These are phyloP conservation scores for Seriola aureovittata DNA, from an alignment of 2,113 vertebrate species.

Conservation along the genomic window DNA sequence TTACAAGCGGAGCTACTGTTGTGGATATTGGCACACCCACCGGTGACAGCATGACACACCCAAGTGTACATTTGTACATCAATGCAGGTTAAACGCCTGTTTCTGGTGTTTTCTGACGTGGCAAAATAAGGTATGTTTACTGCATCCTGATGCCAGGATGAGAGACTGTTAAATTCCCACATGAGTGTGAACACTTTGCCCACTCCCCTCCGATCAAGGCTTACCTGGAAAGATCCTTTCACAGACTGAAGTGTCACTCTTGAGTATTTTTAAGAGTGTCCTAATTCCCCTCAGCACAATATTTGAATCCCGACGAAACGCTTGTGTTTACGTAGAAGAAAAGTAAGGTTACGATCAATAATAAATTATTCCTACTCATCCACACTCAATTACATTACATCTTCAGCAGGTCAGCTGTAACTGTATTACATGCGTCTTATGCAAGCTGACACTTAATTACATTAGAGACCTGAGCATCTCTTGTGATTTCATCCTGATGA, in stretches of 20 bases:
- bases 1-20: not conserved
- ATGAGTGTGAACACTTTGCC: not conserved
- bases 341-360: not conserved
- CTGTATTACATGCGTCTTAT: slow-evolving; percentile 33
- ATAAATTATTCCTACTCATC: slow-evolving; percentile 24
- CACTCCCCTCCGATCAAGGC: not conserved
- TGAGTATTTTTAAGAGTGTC: not conserved
- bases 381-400: slow-evolving; percentile 18
- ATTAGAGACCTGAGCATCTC: slow-evolving; percentile 49
- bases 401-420: slow-evolving; percentile 47
- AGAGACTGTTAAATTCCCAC: not conserved
- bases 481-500: slow-evolving; percentile 17
- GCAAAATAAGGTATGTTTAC: not conserved
- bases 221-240: not conserved
- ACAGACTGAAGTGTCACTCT: not conserved
- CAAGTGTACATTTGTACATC: too few relatives aligned
- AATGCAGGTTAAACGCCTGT: not conserved
- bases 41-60: not conserved
- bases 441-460: slow-evolving; percentile 39
- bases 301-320: not conserved
- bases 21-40: not conserved
- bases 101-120: not conserved
- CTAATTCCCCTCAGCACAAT: not conserved
- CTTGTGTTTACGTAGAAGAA: rapidly evolving
- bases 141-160: not conserved